Conservation (phyloP, 2,888 invertebrate species). For the Spilosoma lubricipeda region DNA sequence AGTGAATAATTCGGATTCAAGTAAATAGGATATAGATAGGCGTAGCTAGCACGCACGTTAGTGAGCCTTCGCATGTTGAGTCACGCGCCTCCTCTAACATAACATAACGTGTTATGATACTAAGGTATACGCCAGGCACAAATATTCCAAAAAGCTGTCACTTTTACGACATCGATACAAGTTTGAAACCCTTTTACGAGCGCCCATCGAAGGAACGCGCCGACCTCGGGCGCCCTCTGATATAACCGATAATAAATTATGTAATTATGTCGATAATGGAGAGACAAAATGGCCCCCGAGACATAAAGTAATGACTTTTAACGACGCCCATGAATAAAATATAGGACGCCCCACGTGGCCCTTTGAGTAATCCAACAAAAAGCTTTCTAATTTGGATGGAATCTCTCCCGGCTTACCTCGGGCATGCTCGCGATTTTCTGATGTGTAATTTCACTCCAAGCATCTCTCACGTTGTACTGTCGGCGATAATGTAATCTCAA, state of each 20-base stretch:
- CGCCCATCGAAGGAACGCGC: constrained; percentile 9
- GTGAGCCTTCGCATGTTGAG: not conserved
- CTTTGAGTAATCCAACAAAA: constrained; percentile 35
- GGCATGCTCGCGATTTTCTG: constrained; percentile 16
- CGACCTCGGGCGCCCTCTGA: constrained; percentile 11
- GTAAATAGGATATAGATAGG: no score
- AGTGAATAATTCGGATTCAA: not conserved
- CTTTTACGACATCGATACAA: constrained; percentile 30
- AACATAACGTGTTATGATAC: constrained; percentile 11
- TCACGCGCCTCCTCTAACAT: not conserved
- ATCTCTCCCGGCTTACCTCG: constrained; percentile 17
- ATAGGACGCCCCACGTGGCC: constrained; percentile 36
- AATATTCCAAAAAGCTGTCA: constrained; percentile 20
- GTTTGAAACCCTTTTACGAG: constrained; percentile 34
- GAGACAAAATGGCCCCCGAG: constrained; percentile 39
- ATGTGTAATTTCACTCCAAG: constrained; percentile 13
- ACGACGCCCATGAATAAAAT: constrained; percentile 47
- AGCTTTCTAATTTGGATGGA: constrained; percentile 29
- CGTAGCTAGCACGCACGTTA: not conserved
- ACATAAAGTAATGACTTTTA: constrained; percentile 49
- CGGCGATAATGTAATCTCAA: constrained; percentile 4
- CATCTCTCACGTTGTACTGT: not conserved
- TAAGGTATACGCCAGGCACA: constrained; percentile 12
- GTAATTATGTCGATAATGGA: constrained; percentile 52
- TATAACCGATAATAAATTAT: constrained; percentile 43